Evolutionary conservation across 2,888 invertebrate species (phyloP).

Genomic region (Chironomus tentans): DNA sequence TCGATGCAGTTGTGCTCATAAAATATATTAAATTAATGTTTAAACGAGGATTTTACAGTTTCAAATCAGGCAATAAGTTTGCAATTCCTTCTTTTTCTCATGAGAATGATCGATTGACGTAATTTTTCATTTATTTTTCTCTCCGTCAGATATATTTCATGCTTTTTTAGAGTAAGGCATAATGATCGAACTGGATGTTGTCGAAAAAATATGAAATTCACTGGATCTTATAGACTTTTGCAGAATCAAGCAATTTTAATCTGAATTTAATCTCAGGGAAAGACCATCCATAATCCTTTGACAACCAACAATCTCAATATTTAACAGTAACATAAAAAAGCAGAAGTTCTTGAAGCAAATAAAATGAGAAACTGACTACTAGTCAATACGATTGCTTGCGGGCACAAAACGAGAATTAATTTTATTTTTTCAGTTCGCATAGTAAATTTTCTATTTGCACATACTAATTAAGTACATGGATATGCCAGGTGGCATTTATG

Average conservation of each 20-base stretch:
- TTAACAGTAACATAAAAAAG: too few species aligned
- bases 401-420: conserved; percentile 19
- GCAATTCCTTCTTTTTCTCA: not conserved
- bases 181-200: too few species aligned
- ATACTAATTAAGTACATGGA: conserved; percentile 23
- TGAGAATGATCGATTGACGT: conserved; percentile 21
- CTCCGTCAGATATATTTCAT: too few species aligned
- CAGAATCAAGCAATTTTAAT: too few species aligned
- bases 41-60: not conserved
- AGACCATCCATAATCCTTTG: too few species aligned
- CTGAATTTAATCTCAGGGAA: too few species aligned
- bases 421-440: conserved; percentile 13
- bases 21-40: not conserved
- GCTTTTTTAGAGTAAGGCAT: too few species aligned
- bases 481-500: conserved; percentile 23
- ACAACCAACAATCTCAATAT: too few species aligned
- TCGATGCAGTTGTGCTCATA: too few species aligned
- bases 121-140: conserved; percentile 21
- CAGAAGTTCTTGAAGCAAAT: too few species aligned
- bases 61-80: not conserved
- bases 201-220: too few species aligned
- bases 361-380: not conserved
- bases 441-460: conserved; percentile 25
- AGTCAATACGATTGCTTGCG: conserved; percentile 13
- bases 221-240: too few species aligned